A percentile compares a stretch with the other conserved stretches of the same genome.
Evolutionary conservation across 2,113 vertebrate species (phyloP).

Genomic region (Crocuta crocuta): DNA sequence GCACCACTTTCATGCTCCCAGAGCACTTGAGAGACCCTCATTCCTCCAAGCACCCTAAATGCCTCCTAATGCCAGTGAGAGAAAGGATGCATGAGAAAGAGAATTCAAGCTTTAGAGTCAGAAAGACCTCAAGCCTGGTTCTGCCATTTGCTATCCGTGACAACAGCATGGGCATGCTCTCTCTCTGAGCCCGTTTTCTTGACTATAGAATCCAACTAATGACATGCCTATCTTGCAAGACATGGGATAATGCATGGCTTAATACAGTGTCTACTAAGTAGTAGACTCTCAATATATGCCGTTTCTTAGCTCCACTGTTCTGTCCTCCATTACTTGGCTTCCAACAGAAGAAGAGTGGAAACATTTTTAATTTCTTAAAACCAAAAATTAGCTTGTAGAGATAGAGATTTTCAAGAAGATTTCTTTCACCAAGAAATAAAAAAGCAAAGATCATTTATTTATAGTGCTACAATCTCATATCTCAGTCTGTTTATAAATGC

Average conservation of each 20-base stretch:
- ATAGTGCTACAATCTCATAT: not conserved
- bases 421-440: conserved; percentile 1
- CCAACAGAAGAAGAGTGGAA: not conserved
- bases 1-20: not conserved
- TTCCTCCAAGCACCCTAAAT: not conserved
- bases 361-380: conserved; percentile 19
- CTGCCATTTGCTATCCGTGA: not conserved
- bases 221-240: not conserved
- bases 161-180: not conserved
- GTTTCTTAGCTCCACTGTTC: not conserved
- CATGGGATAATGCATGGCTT: not conserved
- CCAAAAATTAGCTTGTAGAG: not conserved
- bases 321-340: not conserved
- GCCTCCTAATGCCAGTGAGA: not conserved
- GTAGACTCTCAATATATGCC: not conserved
- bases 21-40: not conserved
- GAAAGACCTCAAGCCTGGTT: not conserved
- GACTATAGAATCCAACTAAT: not conserved
- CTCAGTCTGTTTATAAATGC: conserved; percentile 10
- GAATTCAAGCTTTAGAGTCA: not conserved
- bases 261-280: not conserved
- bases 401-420: not conserved
- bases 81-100: not conserved
- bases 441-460: conserved; percentile 36
- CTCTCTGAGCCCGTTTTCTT: not conserved